phyloP scores from a whole-genome alignment of 2,797 vertebrate species.

The Pangasius larnaudii region DNA sequence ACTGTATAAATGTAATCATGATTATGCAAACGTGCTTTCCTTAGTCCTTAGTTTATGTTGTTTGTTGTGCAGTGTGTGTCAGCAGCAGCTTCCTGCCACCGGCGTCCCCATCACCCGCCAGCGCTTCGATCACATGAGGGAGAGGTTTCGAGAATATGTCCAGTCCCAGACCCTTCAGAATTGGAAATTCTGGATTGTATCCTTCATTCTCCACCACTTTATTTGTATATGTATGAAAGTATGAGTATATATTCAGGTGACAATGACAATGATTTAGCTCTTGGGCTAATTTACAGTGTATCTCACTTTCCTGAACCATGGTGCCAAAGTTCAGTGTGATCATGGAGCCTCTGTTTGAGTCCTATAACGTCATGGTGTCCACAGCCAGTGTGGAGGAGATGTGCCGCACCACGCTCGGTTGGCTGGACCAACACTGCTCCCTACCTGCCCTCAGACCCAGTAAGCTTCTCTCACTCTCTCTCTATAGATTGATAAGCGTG shows the following conservation, averaged over 20 bases:
- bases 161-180: slow-evolving; percentile 88
- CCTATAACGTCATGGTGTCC: slow-evolving; percentile 95
- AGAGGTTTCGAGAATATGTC: slow-evolving; percentile 92
- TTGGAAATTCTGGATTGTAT: slow-evolving; percentile 99
- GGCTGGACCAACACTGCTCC: slow-evolving; percentile 96
- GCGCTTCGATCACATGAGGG: slow-evolving; percentile 93
- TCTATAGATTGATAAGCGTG: neutral
- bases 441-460: slow-evolving; percentile 90
- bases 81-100: slow-evolving; percentile 93
- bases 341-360: slow-evolving; percentile 94
- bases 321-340: slow-evolving; percentile 89
- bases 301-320: slow-evolving; percentile 74
- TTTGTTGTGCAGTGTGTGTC: slow-evolving; percentile 78
- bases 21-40: neutral
- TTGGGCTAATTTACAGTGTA: neutral
- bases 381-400: slow-evolving; percentile 89
- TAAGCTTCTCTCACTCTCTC: slow-evolving; percentile 66
- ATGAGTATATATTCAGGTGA: neutral
- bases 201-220: slow-evolving; percentile 64
- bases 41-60: neutral
- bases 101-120: slow-evolving; percentile 96
- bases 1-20: neutral
- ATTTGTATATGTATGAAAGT: neutral
- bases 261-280: neutral
- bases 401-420: slow-evolving; percentile 88